Evolutionary conservation across 2,797 vertebrate species (phyloP).

Genomic region (Protonibea diacanthus): DNA sequence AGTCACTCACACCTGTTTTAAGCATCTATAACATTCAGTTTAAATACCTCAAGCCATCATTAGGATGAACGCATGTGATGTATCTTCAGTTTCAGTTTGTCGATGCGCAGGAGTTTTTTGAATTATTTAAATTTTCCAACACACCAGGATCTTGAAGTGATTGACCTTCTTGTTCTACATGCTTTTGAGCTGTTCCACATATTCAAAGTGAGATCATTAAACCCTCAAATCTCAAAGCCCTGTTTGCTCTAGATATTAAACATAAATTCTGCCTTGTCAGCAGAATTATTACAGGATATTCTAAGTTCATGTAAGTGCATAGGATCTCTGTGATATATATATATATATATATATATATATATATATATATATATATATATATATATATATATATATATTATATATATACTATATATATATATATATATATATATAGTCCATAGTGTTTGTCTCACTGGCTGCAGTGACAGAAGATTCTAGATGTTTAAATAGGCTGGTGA

Average conservation of each 20-base stretch:
- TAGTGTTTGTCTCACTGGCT: constrained; percentile 19
- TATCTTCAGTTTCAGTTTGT: neutral
- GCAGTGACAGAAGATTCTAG: constrained; percentile 50
- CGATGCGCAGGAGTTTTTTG: neutral
- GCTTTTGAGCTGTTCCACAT: neutral
- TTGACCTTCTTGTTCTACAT: neutral
- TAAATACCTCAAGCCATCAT: neutral
- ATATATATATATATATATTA: too few relatives aligned
- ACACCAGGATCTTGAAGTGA: neutral
- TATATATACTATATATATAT: too few relatives aligned
- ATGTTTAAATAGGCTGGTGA: constrained; percentile 51
- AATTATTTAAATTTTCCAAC: neutral
- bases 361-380: too few relatives aligned
- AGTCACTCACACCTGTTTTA: neutral
- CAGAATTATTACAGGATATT: neutral
- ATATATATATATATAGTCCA: neutral
- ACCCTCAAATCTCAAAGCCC: neutral
- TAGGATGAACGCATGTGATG: neutral
- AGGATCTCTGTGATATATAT: too few relatives aligned
- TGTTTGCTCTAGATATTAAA: neutral
- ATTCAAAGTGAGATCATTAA: neutral
- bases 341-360: too few relatives aligned
- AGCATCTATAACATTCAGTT: neutral
- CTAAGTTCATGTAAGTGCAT: neutral
- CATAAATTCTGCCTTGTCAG: neutral